These are phyloP conservation scores for Argya squamiceps DNA, from an alignment of 2,797 vertebrate genomes.

Conservation along the genomic window DNA sequence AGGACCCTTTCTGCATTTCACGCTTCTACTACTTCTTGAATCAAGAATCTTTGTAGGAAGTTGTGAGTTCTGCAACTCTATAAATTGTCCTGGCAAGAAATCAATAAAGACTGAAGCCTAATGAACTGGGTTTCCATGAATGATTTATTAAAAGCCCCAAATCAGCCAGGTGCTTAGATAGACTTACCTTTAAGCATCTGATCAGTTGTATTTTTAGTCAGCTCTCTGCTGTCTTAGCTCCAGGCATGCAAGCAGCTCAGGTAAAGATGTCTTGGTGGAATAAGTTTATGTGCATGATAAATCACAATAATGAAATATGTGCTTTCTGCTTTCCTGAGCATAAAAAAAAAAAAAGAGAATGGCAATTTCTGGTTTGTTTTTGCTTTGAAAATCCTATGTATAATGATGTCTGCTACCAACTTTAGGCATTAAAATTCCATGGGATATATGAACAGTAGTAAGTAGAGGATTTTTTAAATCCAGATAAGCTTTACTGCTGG, in stretches of 20 bases:
- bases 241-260: not conserved
- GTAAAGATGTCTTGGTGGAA: not conserved
- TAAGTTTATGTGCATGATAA: not conserved
- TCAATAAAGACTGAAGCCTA: conserved; percentile 26
- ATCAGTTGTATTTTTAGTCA: not conserved
- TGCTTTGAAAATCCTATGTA: not conserved
- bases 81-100: conserved; percentile 38
- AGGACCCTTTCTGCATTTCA: not conserved
- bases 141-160: not conserved
- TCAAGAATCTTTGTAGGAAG: not conserved
- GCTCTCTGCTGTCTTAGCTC: not conserved
- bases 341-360: not conserved
- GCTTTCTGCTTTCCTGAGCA: not conserved
- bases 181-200: not conserved
- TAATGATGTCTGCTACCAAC: not conserved
- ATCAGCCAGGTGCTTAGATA: not conserved
- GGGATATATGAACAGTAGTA: not conserved
- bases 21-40: not conserved
- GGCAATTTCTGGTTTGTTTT: not conserved
- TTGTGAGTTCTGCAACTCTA: not conserved
- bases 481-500: not conserved
- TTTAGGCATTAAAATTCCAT: not conserved
- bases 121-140: not conserved
- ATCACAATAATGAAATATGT: not conserved
- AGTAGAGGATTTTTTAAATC: not conserved